These are phyloP conservation scores for Ophion ellenae DNA, from an alignment of 2,888 invertebrate genomes.

Conservation along the genomic window DNA sequence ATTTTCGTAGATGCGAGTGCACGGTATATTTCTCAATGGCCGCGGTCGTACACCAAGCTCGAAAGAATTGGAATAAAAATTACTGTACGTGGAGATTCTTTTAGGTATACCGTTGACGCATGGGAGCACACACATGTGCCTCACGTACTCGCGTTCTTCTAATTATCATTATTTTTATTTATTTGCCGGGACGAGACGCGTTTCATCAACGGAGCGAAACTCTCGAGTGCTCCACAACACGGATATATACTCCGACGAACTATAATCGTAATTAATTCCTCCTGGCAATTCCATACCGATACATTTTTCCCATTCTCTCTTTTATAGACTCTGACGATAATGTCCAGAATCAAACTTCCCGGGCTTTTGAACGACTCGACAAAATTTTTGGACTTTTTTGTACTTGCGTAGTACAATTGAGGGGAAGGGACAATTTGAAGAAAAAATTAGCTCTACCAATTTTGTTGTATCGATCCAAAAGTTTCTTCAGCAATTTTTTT, in stretches of 20 bases:
- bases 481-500: neutral
- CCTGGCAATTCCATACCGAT: conserved; percentile 6
- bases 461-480: conserved; percentile 3
- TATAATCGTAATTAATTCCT: conserved; percentile 3
- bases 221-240: conserved; percentile 2
- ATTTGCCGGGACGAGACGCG: conserved; percentile 26
- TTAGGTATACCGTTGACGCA: neutral
- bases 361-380: conserved; percentile 28
- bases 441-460: neutral
- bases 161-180: conserved; percentile 7
- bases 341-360: conserved; percentile 47
- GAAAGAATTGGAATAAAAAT: no score
- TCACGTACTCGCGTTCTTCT: neutral
- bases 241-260: neutral
- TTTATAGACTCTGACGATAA: conserved; percentile 10
- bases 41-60: neutral
- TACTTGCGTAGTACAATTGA: neutral
- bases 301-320: no score
- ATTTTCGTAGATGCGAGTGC: no score
- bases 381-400: conserved; percentile 6
- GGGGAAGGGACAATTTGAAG: neutral
- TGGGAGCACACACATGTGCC: conserved; percentile 1
- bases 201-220: conserved; percentile 33
- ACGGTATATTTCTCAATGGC: neutral
- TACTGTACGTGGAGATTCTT: neutral